A percentile compares a stretch with the other conserved stretches of the same genome.
phyloP scores from a whole-genome alignment of 1,140 invertebrate genomes.

The Hormaphis cornu region DNA sequence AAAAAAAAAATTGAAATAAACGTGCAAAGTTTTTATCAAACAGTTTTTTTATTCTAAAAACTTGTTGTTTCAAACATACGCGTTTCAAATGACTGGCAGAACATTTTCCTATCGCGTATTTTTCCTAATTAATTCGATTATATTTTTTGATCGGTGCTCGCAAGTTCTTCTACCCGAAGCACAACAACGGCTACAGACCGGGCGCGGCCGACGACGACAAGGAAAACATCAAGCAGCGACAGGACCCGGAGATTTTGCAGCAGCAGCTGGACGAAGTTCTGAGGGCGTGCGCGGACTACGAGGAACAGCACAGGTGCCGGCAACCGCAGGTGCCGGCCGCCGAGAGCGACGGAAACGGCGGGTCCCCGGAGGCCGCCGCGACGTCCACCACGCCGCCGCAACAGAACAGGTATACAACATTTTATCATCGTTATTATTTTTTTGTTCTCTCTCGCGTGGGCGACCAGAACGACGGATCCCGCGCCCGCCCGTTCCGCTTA shows the following conservation, averaged over 20 bases:
- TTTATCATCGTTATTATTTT: background rate
- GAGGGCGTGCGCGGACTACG: background rate
- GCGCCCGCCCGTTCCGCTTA: too few relatives aligned
- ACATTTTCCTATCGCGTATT: too few relatives aligned
- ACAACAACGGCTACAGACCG: background rate
- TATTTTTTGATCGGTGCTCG: too few relatives aligned
- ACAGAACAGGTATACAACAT: background rate
- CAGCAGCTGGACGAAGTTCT: slow-evolving; percentile 2
- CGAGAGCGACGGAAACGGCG: background rate
- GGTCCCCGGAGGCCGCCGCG: background rate
- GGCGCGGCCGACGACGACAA: background rate
- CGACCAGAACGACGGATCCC: too few relatives aligned
- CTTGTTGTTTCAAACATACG: too few relatives aligned
- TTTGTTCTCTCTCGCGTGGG: too few relatives aligned
- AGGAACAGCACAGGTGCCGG: background rate
- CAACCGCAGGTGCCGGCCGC: background rate
- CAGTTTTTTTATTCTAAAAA: too few relatives aligned
- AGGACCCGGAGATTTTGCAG: background rate
- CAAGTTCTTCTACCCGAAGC: background rate
- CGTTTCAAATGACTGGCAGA: too few relatives aligned
- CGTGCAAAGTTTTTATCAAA: too few relatives aligned
- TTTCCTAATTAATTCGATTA: too few relatives aligned
- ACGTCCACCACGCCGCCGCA: background rate
- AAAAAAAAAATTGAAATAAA: too few relatives aligned
- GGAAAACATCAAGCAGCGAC: background rate